Evolutionary conservation across 2,797 vertebrate genomes (phyloP).

Genomic region (Streptopelia turtur): DNA sequence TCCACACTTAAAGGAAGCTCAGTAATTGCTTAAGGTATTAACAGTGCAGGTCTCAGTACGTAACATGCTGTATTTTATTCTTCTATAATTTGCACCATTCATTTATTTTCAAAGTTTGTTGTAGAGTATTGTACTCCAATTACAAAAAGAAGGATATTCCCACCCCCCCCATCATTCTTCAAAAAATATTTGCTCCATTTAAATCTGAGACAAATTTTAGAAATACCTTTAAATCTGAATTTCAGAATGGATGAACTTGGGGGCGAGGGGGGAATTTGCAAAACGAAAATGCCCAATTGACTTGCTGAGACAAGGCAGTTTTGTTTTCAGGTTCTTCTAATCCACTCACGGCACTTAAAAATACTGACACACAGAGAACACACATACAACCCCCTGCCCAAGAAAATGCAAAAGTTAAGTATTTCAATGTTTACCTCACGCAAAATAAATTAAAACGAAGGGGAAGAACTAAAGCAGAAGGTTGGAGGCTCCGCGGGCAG

Average conservation of each 20-base stretch:
- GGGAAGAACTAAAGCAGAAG: too few relatives aligned
- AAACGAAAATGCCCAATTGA: not conserved
- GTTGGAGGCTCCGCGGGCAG: not conserved
- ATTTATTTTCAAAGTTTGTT: slow-evolving; percentile 48
- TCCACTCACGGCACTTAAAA: not conserved
- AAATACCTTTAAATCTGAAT: not conserved
- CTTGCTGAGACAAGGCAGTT: not conserved
- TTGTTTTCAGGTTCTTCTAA: too few relatives aligned
- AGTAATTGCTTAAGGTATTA: slow-evolving; percentile 72
- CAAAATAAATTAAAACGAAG: too few relatives aligned
- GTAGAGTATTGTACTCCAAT: not conserved
- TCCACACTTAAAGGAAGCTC: slow-evolving; percentile 53
- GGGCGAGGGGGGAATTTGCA: rapidly evolving
- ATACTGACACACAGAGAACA: too few relatives aligned
- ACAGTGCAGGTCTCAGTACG: slow-evolving; percentile 23
- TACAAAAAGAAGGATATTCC: not conserved
- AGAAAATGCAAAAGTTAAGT: not conserved
- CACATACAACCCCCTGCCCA: rapidly evolving
- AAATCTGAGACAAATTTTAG: not conserved
- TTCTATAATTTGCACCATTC: not conserved
- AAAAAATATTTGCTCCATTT: not conserved
- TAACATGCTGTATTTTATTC: slow-evolving; percentile 28
- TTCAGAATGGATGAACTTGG: not conserved
- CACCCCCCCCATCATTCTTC: not conserved
- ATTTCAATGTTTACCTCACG: not conserved